Evolutionary conservation across 2,113 vertebrate genomes (phyloP).

Genomic region (Mus spicilegus): DNA sequence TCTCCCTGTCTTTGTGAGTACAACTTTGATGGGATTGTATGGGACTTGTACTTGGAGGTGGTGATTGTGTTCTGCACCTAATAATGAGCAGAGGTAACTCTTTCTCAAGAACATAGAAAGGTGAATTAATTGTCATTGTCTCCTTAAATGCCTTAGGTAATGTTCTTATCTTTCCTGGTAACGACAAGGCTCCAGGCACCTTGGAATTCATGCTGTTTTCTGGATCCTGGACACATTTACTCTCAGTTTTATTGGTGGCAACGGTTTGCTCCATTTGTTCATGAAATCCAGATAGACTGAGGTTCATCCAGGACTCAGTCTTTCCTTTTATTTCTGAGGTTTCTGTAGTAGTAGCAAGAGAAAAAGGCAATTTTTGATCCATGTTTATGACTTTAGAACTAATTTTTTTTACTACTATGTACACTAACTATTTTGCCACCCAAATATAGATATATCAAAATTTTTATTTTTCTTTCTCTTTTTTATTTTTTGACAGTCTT

Average conservation of each 20-base stretch:
- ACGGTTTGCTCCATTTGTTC: background rate
- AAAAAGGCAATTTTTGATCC: background rate
- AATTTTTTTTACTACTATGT: rapidly evolving
- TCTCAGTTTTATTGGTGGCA: background rate
- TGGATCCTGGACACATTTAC: background rate
- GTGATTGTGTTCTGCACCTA: background rate
- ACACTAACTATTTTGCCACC: background rate
- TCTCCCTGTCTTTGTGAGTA: background rate
- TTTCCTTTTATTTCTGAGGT: background rate
- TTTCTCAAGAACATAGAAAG: background rate
- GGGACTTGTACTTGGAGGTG: background rate
- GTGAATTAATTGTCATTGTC: background rate
- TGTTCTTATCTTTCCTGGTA: background rate
- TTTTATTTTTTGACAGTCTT: background rate
- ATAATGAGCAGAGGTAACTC: background rate
- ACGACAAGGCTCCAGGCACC: background rate
- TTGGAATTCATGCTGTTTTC: background rate
- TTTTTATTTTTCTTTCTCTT: background rate
- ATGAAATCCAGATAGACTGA: background rate
- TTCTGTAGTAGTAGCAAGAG: background rate
- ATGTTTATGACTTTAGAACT: background rate
- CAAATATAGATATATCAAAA: background rate
- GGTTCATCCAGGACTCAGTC: background rate
- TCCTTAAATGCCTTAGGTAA: background rate
- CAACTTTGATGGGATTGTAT: background rate